Conservation (phyloP, 2,113 vertebrate genomes). For the Lagopus muta region DNA sequence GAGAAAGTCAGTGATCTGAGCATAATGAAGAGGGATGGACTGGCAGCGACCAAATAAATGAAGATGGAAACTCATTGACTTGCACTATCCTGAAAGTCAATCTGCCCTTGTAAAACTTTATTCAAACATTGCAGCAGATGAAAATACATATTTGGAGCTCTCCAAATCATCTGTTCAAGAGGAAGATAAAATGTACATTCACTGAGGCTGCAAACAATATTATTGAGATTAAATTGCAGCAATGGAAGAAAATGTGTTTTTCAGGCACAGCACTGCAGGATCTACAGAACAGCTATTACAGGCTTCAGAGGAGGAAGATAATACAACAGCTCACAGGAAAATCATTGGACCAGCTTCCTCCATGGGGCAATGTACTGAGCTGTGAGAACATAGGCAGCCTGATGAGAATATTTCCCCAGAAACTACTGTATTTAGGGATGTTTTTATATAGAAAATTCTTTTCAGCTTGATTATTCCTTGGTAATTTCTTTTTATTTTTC, state of each 20-base stretch:
- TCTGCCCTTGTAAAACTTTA: conserved; percentile 55
- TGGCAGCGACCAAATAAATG: conserved; percentile 37
- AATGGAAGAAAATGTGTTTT: conserved; percentile 16
- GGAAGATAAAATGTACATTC: conserved; percentile 24
- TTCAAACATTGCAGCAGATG: conserved; percentile 4
- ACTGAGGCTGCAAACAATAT: conserved; percentile 18
- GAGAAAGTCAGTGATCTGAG: conserved; percentile 19
- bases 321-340: background rate
- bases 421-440: background rate
- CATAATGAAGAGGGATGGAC: conserved; percentile 47
- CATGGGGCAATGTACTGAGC: background rate
- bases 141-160: conserved; percentile 19
- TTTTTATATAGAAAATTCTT: background rate
- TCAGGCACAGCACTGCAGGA: background rate
- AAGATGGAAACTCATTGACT: conserved; percentile 58
- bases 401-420: background rate
- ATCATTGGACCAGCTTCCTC: background rate
- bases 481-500: rapidly evolving
- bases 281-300: background rate
- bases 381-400: background rate
- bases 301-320: background rate
- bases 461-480: background rate
- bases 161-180: background rate
- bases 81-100: conserved; percentile 51
- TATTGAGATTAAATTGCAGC: conserved; percentile 28